Base-by-base conservation (phyloP, 92 coral and sea anemone genomes). In the Meandrina meandrites region DNA sequence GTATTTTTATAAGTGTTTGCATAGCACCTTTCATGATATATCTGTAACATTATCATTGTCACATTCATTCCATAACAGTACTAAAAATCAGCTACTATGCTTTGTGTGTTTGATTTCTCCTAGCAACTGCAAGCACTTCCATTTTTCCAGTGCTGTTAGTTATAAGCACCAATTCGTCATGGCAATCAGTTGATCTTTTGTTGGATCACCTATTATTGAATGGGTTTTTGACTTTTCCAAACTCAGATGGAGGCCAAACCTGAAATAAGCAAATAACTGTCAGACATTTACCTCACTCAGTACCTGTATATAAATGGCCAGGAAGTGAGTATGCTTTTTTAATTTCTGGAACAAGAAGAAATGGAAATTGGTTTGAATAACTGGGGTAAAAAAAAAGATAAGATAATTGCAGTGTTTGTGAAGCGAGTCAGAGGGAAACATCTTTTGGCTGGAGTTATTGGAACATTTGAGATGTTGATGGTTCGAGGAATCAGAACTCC, bases 181-280 rank as follows among this genome's bases (percentile, higher is more conserved):
- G 22, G 19, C 34, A 60, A 28, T 22, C 70, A 64, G 70, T 12
- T 64, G 70, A 64, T 3, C 14, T 62, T 60, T 30, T 28, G 19
- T 68, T 15, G 36, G 15, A 2, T 76, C 87, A 84, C 57, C 72
- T 75, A 27, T 72, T 19, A 24, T 60, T 42, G 60, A 56, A 75
- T 30, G 81, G 81, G 31, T 78, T 86, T 18, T 78, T 88, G 71
- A 97, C 85, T 87, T 91, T 83, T 64, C 99, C 99, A 89, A 93
- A 92, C 42, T 95, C 97, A 19, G 94, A 81, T 19, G 88, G 85
- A 10, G 99, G 99, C 96, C 94, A 95, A 31, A 97, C 87, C 99
- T 97, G 79, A 85, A 83, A 58, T 57, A 51, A 64, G n/a, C 37
- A 42, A 87, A 87, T 34, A 56, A 36, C 19, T n/a, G n/a, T 27